These are phyloP conservation scores for Aspidiotus rigidus DNA, from an alignment of 2,888 invertebrate species.

Conservation along the genomic window DNA sequence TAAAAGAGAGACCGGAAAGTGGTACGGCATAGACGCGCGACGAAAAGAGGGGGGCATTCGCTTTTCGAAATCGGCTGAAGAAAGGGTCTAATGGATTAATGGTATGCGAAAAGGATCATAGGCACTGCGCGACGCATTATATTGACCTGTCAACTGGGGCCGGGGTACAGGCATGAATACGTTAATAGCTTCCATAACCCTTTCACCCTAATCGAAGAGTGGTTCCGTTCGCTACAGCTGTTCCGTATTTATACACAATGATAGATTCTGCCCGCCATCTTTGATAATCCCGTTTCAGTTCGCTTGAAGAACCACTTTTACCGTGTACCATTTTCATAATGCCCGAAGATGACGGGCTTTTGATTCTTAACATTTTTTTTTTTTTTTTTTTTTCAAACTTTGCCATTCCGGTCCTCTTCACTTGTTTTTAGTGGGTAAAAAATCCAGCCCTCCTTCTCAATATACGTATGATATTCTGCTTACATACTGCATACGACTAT, in stretches of 20 bases:
- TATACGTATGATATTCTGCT: no score
- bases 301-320: constrained; percentile 20
- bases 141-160: constrained; percentile 28
- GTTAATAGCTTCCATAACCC: constrained; percentile 29
- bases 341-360: constrained; percentile 3
- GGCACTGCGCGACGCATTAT: constrained; percentile 12
- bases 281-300: constrained; percentile 20
- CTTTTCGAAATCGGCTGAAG: constrained; percentile 19
- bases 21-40: not conserved
- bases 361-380: constrained; percentile 4
- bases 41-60: constrained; percentile 20
- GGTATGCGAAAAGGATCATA: constrained; percentile 25
- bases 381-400: not conserved
- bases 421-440: not conserved
- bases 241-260: not conserved
- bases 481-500: no score
- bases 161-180: constrained; percentile 23
- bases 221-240: constrained; percentile 12
- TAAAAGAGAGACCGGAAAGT: constrained; percentile 21
- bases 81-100: constrained; percentile 28
- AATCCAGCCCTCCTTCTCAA: not conserved
- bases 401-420: not conserved
- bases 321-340: constrained; percentile 1
- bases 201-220: constrained; percentile 22
- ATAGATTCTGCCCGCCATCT: constrained; percentile 7